Percentiles rank a stretch among this genome's conserved stretches.
Evolutionary conservation across 64 coral and sea anemone genomes (phyloP).

Genomic region (Astreopora myriophthalma): DNA sequence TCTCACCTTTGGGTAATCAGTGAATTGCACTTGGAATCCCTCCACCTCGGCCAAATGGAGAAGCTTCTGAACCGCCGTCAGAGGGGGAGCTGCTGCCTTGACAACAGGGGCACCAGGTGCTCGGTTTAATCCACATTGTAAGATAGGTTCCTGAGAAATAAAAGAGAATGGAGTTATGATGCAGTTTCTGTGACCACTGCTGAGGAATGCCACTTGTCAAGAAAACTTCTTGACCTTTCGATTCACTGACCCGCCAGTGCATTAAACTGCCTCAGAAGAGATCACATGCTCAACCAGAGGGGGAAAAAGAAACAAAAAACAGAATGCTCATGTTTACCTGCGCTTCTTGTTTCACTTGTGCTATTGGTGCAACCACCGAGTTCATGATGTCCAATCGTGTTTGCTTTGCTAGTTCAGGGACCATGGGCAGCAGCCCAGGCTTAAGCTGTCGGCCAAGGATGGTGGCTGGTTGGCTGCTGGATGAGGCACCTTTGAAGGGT

Average conservation of each 20-base stretch:
- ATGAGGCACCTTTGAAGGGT: background rate
- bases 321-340: slow-evolving; percentile 33
- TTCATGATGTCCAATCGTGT: slow-evolving; percentile 76
- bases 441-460: slow-evolving; percentile 89
- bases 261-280: no score
- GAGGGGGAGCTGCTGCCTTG: slow-evolving; percentile 23
- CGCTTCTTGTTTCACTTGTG: slow-evolving; percentile 58
- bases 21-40: slow-evolving; percentile 73
- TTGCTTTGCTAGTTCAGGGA: slow-evolving; percentile 89
- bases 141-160: slow-evolving; percentile 7
- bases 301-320: no score
- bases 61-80: slow-evolving; percentile 52
- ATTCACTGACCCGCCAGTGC: no score
- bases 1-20: slow-evolving; percentile 82
- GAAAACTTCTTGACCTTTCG: no score
- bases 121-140: slow-evolving; percentile 67
- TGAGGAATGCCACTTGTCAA: no score
- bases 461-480: slow-evolving; percentile 31
- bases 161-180: no score
- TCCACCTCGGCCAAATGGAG: slow-evolving; percentile 69
- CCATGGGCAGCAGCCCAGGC: slow-evolving; percentile 88
- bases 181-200: no score
- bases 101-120: slow-evolving; percentile 83
- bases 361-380: slow-evolving; percentile 79
- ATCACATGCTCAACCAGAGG: no score